Base-by-base conservation (phyloP, 2,113 vertebrate species). In the Salminus brasiliensis region DNA sequence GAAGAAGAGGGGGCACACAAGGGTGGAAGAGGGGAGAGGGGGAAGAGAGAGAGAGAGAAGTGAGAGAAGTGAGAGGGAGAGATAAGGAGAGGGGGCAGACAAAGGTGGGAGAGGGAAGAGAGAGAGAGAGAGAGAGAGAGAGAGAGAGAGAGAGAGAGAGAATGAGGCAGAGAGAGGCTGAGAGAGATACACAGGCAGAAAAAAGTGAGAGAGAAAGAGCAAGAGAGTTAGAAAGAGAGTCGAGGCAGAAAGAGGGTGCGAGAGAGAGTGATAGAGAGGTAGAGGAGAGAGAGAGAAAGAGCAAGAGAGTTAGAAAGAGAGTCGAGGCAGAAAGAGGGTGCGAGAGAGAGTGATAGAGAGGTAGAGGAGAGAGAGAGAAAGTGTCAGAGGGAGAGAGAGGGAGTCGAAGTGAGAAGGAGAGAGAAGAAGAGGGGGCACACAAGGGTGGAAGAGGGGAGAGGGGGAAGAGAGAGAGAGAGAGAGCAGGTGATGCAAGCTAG, bases 401-500 rank as follows among this genome's bases (percentile, higher is more conserved):
- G 6, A 25, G 55, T 10, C 8, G 34, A 21, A 23, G n/a, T 29
- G 25, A 62, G 27, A 29, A 30, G 29, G 29, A 9, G 9, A 62
- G 13, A 29, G 25, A 25, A 11, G 10, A 15, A 60, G 25, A 60
- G n/a, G n/a, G n/a, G n/a, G n/a, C n/a, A n/a, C n/a, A n/a, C n/a
- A n/a, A n/a, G n/a, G n/a, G n/a, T n/a, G n/a, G 12, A 29, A 29
- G 5, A 29, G 3, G 25, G 7, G 7, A 39, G 27, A 62, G 27
- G 32, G 0, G 16, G 5, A 25, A 6, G 7, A 55, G 47, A 52
- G 47, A 52, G 47, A n/a, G 18, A n/a, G 55, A 25, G 60, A 65
- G 60, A 65, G 63, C 60, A 72, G 78, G 62, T 68, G 78, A 80
- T 57, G 71, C 43, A 74, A 74, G 36, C 49, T 66, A 21, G 18